Evolutionary conservation across 2,888 invertebrate genomes (phyloP).

Genomic region (Esperia sulphurella): DNA sequence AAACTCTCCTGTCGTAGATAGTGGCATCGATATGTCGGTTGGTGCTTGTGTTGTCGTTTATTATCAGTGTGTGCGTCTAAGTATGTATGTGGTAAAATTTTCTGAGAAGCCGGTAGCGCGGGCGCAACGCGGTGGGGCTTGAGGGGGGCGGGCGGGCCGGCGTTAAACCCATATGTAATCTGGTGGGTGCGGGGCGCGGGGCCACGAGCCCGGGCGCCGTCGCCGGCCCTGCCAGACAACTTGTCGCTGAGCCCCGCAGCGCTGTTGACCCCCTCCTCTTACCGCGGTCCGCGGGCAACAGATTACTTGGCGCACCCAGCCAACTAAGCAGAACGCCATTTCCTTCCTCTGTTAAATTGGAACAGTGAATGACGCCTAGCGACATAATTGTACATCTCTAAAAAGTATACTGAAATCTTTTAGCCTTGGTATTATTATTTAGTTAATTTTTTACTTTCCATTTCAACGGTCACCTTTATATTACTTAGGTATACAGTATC

Average conservation of each 20-base stretch:
- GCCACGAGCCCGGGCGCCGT: constrained; percentile 22
- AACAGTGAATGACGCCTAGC: neutral
- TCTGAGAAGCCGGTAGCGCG: constrained; percentile 53
- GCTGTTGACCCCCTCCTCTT: constrained; percentile 22
- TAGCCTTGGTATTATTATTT: too few relatives aligned
- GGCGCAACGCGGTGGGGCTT: constrained; percentile 21
- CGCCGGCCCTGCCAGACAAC: constrained; percentile 68
- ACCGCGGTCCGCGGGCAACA: constrained; percentile 25
- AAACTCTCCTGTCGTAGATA: constrained; percentile 33
- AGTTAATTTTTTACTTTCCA: too few relatives aligned
- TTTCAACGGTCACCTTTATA: too few relatives aligned
- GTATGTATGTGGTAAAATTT: constrained; percentile 51
- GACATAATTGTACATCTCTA: neutral
- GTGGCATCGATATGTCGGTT: constrained; percentile 19
- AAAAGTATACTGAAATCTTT: too few relatives aligned
- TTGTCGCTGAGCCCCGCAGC: constrained; percentile 63
- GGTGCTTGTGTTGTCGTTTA: constrained; percentile 10
- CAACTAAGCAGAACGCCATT: constrained; percentile 36
- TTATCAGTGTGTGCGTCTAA: constrained; percentile 27
- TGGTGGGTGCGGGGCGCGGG: constrained; percentile 24
- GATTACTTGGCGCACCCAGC: constrained; percentile 55
- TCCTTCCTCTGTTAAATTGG: constrained; percentile 29
- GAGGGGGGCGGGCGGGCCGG: constrained; percentile 32
- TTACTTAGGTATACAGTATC: too few relatives aligned
- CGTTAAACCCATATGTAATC: constrained; percentile 45